phyloP scores from a whole-genome alignment of 1,140 invertebrate genomes.

The Ruditapes philippinarum region DNA sequence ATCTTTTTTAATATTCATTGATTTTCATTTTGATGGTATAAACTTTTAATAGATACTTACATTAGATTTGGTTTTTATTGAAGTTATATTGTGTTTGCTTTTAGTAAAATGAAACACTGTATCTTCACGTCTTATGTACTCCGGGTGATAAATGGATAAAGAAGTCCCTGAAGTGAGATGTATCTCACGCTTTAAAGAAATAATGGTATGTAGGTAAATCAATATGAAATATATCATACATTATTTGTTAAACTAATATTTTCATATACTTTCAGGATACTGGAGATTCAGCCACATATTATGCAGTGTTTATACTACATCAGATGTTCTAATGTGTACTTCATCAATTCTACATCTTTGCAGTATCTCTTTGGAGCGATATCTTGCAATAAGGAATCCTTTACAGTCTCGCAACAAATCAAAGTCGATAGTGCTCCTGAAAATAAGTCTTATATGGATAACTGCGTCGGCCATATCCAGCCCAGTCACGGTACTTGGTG shows the following conservation, averaged over 20 bases:
- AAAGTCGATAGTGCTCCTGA: conserved; percentile 92
- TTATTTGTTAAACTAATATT: neutral
- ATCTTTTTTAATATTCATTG: no score
- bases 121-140: no score
- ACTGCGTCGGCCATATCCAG: conserved; percentile 95
- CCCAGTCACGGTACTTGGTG: conserved; percentile 94
- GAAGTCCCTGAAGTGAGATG: no score
- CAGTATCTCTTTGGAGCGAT: conserved; percentile 87
- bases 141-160: no score
- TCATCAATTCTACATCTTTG: conserved; percentile 92
- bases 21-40: no score
- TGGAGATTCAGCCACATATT: conserved; percentile 95
- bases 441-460: conserved; percentile 95
- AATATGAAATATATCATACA: no score
- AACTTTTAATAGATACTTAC: no score
- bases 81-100: no score
- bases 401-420: conserved; percentile 91
- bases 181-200: no score
- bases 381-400: conserved; percentile 95
- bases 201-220: no score
- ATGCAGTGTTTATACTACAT: conserved; percentile 97
- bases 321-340: conserved; percentile 96
- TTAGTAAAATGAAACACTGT: no score
- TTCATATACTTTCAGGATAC: conserved; percentile 90
- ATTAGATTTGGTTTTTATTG: no score